Evolutionary conservation across 2,797 vertebrate species (phyloP), one percentile per base, ranked within the genome.

Genomic region (Schizopygopsis pylzovi): DNA sequence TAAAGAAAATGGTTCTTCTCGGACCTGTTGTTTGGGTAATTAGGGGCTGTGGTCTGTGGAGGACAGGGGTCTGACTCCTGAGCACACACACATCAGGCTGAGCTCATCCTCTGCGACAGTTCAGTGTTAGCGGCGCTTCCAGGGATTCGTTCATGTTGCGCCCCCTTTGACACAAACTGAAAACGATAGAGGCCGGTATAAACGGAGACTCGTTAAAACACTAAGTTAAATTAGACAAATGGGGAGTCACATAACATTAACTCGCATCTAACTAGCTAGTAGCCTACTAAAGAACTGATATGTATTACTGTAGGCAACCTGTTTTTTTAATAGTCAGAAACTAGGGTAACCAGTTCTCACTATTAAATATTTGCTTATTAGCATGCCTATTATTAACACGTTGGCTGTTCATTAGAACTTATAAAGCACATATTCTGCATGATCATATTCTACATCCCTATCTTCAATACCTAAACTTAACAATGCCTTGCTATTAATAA

Each of bases 151-250:
- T 70, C 67, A 25, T 33, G 72, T 65, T 79, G 67, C 88, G 86
- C 89, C 89, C 79, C 86, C 89, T 84, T 77, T 41, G 68, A 86
- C 68, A 77, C 63, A 37, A 77, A 33, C 33, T 18, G 18, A 78
- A 41, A 85, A 85, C 7, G 6, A 77, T 68, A 25, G 13, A 67
- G 45, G 37, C 54, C 15, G 15, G 68, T 25, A 6, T 59, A 4
- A 25, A 61, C 61, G 28, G 0, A 33, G 13, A 65, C 76, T 76
- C 5, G 52, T 67, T 68, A 0, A 43, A 25, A 10, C 16, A 33
- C 16, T 12, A 61, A 79, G 4, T 79, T 12, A 11, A 18, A 9
- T 16, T 37, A 41, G 28, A 28, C 15, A 78, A 37, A n/a, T 12
- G 6, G 0, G 12, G 22, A 56, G 28, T 56, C 28, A 4, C 28